These are phyloP conservation scores for Perca schrenkii DNA, from an alignment of 2,113 vertebrate genomes.

Conservation along the genomic window DNA sequence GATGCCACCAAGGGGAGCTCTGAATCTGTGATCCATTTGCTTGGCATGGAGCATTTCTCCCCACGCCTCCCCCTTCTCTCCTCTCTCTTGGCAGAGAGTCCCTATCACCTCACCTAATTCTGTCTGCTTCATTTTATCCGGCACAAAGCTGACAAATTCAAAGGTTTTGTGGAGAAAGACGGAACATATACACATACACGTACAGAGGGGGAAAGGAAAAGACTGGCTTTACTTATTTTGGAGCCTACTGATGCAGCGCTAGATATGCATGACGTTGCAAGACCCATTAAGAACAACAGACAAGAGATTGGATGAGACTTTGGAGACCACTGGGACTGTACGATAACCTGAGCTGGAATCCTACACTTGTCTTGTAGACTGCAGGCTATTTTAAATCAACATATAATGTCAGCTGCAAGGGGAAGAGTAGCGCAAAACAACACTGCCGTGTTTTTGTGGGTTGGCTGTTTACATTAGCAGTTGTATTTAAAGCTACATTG, in stretches of 20 bases:
- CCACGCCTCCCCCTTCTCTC: neutral
- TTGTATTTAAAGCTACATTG: neutral
- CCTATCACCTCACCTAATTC: constrained; percentile 78
- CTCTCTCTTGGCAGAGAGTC: constrained; percentile 52
- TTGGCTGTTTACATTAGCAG: neutral
- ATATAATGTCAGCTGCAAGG: neutral
- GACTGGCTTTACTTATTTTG: constrained; percentile 36
- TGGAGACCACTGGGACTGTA: constrained; percentile 25
- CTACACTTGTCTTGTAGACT: neutral
- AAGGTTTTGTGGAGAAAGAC: constrained; percentile 58
- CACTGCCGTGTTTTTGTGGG: neutral
- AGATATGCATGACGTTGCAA: constrained; percentile 45
- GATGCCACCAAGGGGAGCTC: constrained; percentile 75
- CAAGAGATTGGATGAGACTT: constrained; percentile 31
- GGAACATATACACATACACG: constrained; percentile 38
- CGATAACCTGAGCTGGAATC: constrained; percentile 28
- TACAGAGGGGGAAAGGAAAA: neutral
- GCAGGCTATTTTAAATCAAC: constrained; percentile 2
- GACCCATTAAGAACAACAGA: constrained; percentile 43
- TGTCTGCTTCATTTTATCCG: constrained; percentile 77
- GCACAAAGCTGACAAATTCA: constrained; percentile 74
- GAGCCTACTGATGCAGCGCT: constrained; percentile 39
- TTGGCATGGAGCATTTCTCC: neutral
- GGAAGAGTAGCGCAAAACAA: neutral
- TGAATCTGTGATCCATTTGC: constrained; percentile 43